A percentile compares a stretch with the other conserved stretches of the same genome.
Evolutionary conservation across 2,888 invertebrate species (phyloP).

Genomic region (Mellilla xanthometata): DNA sequence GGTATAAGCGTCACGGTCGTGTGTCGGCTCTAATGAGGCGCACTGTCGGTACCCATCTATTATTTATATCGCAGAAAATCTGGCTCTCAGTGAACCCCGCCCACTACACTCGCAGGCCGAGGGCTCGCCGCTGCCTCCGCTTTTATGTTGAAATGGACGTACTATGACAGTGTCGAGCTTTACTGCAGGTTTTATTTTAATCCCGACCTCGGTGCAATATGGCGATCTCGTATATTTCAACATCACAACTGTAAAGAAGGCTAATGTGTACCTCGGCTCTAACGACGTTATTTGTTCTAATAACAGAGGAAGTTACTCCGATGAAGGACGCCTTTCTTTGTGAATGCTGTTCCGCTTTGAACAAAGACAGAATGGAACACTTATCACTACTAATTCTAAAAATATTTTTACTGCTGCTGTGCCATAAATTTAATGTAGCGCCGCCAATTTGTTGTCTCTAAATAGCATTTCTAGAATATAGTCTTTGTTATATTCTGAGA

Average conservation of each 20-base stretch:
- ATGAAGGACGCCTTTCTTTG: slow-evolving; percentile 14
- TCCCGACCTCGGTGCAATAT: slow-evolving; percentile 16
- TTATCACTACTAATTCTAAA: slow-evolving; percentile 12
- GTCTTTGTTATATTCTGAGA: slow-evolving; percentile 9
- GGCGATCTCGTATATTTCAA: slow-evolving; percentile 9
- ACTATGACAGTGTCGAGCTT: slow-evolving; percentile 9
- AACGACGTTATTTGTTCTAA: slow-evolving; percentile 17
- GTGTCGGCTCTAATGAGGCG: slow-evolving; percentile 36
- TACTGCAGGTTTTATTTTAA: slow-evolving; percentile 19
- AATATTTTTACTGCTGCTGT: slow-evolving; percentile 1
- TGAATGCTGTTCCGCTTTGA: slow-evolving; percentile 1
- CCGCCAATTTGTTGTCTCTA: slow-evolving; percentile 8
- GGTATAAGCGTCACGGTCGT: slow-evolving; percentile 27
- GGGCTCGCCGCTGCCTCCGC: slow-evolving; percentile 14
- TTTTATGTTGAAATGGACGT: slow-evolving; percentile 23
- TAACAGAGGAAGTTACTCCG: slow-evolving; percentile 7
- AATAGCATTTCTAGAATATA: slow-evolving; percentile 14
- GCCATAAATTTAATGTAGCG: slow-evolving; percentile 9
- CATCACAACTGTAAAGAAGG: slow-evolving; percentile 15
- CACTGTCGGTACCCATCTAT: slow-evolving; percentile 37
- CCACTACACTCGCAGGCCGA: slow-evolving; percentile 14
- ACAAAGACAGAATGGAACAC: slow-evolving; percentile 10
- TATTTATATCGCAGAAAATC: slow-evolving; percentile 46
- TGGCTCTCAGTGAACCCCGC: slow-evolving; percentile 27
- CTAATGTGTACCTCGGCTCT: slow-evolving; percentile 12